Percentiles rank a stretch among this genome's conserved stretches.
These are phyloP conservation scores for Mystacides longicornis DNA, from an alignment of 2,888 invertebrate species.

Conservation along the genomic window DNA sequence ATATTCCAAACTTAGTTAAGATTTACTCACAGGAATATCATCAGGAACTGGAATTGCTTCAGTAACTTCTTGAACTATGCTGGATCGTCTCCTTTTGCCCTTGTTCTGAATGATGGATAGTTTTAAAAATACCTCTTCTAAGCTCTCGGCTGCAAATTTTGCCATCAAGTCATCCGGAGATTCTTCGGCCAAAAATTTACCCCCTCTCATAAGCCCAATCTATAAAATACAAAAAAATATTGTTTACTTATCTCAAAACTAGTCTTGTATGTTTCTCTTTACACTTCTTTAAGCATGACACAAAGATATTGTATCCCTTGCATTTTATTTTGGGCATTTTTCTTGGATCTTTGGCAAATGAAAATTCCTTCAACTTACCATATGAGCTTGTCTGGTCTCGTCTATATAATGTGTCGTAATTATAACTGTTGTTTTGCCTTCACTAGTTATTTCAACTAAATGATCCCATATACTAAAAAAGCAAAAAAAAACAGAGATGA, in stretches of 20 bases:
- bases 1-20: too few relatives aligned
- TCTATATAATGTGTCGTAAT: slow-evolving; percentile 86
- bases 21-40: slow-evolving; percentile 53
- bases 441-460: slow-evolving; percentile 68
- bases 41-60: slow-evolving; percentile 59
- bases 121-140: slow-evolving; percentile 78
- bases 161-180: slow-evolving; percentile 64
- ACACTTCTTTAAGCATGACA: too few relatives aligned
- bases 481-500: too few relatives aligned
- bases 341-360: not conserved
- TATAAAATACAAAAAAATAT: slow-evolving; percentile 30
- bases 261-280: too few relatives aligned
- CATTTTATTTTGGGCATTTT: too few relatives aligned
- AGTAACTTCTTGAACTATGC: slow-evolving; percentile 69
- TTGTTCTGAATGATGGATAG: slow-evolving; percentile 72
- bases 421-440: slow-evolving; percentile 70
- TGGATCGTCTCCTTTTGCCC: slow-evolving; percentile 72
- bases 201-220: slow-evolving; percentile 81
- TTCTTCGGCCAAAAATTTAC: slow-evolving; percentile 78
- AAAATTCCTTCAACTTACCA: slow-evolving; percentile 46
- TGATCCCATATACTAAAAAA: slow-evolving; percentile 73
- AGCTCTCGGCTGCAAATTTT: slow-evolving; percentile 62
- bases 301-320: too few relatives aligned
- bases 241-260: too few relatives aligned
- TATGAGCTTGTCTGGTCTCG: slow-evolving; percentile 75